phyloP scores from a whole-genome alignment of 2,888 invertebrate genomes.

The Melanotus villosus region DNA sequence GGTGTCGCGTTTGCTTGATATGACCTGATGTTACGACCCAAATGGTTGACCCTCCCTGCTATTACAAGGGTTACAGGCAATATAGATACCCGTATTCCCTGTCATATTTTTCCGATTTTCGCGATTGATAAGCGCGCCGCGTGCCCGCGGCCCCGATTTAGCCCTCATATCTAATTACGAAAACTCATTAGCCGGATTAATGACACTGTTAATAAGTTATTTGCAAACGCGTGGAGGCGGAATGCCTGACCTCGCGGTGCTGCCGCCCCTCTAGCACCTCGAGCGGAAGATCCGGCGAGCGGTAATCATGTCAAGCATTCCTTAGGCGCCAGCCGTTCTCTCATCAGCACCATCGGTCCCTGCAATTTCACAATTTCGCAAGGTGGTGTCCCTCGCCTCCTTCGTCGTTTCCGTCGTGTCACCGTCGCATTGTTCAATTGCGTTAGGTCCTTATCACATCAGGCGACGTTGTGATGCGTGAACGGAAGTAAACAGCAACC shows the following conservation, averaged over 20 bases:
- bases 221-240: constrained; percentile 42
- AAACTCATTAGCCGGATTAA: constrained; percentile 44
- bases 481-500: constrained; percentile 44
- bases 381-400: constrained; percentile 18
- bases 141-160: constrained; percentile 7
- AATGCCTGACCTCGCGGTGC: constrained; percentile 32
- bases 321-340: constrained; percentile 39
- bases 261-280: constrained; percentile 29
- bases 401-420: constrained; percentile 17
- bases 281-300: constrained; percentile 43
- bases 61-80: constrained; percentile 56
- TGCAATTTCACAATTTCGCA: constrained; percentile 26
- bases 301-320: constrained; percentile 44
- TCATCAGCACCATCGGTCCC: constrained; percentile 33
- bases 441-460: constrained; percentile 44
- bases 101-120: constrained; percentile 38
- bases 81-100: constrained; percentile 51
- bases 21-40: constrained; percentile 52
- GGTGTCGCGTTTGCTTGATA: constrained; percentile 53
- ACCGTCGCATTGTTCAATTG: constrained; percentile 43
- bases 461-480: constrained; percentile 34
- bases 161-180: constrained; percentile 36
- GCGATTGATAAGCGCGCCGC: constrained; percentile 27
- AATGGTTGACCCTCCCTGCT: constrained; percentile 52
- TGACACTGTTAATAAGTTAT: constrained; percentile 45